Percentiles rank a stretch among this genome's conserved stretches.
phyloP scores from a whole-genome alignment of 2,113 vertebrate genomes.

The Tricholaema leucomelas region DNA sequence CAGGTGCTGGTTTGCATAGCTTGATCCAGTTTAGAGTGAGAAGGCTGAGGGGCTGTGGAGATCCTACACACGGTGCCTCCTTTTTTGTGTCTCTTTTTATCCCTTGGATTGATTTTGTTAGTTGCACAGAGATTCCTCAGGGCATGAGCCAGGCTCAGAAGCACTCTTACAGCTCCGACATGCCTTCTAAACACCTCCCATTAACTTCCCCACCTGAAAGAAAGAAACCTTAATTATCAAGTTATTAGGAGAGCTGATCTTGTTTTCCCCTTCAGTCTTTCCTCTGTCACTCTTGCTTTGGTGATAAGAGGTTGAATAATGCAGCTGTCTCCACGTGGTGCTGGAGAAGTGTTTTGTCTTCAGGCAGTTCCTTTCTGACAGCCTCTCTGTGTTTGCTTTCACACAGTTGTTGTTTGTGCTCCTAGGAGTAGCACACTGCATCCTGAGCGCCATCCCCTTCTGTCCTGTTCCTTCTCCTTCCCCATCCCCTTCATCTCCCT shows the following conservation, averaged over 20 bases:
- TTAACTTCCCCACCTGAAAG: not conserved
- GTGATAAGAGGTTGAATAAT: conserved; percentile 33
- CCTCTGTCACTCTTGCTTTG: conserved; percentile 2
- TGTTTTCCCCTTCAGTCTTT: not conserved
- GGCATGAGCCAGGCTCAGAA: not conserved
- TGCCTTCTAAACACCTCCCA: not conserved
- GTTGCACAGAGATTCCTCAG: not conserved
- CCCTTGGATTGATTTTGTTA: not conserved
- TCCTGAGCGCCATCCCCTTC: not conserved
- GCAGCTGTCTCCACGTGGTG: not conserved
- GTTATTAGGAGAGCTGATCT: not conserved
- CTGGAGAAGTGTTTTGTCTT: conserved; percentile 11
- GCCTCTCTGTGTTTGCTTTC: not conserved
- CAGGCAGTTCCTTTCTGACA: conserved; percentile 32
- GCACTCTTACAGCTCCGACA: not conserved
- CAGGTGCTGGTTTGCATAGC: not conserved
- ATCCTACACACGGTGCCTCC: not conserved
- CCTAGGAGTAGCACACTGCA: not conserved
- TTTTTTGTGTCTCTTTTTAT: not conserved
- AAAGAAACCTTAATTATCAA: not conserved
- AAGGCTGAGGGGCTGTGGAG: not conserved
- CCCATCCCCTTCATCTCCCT: not conserved
- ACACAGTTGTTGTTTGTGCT: not conserved
- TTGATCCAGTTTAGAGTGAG: too few relatives aligned
- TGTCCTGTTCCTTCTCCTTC: not conserved